Evolutionary conservation across 1,140 invertebrate genomes (phyloP).

Genomic region (Hyphantria cunea): DNA sequence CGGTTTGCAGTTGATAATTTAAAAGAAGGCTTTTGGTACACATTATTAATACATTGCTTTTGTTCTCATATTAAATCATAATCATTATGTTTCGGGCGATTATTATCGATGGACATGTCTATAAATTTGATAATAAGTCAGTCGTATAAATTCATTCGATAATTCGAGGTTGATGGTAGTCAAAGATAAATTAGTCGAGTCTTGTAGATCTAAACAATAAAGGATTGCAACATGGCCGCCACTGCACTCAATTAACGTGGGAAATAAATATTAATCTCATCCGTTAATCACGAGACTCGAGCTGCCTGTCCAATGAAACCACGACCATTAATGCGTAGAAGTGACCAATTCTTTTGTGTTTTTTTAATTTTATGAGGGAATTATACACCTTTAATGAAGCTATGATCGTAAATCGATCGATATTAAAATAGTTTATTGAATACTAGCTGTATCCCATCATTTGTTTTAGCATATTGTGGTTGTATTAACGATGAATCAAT

Average conservation of each 20-base stretch:
- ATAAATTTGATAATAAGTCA: slow-evolving; percentile 12
- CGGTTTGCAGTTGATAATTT: too few species aligned
- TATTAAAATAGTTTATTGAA: too few species aligned
- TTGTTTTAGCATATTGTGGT: too few species aligned
- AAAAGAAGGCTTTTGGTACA: too few species aligned
- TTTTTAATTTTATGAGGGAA: slow-evolving; percentile 29
- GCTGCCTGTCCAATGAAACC: slow-evolving; percentile 19
- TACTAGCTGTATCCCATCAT: too few species aligned
- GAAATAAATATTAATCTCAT: slow-evolving; percentile 35
- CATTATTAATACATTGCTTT: too few species aligned
- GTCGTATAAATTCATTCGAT: slow-evolving; percentile 15
- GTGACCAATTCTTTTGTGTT: slow-evolving; percentile 36
- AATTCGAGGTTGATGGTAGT: slow-evolving; percentile 19
- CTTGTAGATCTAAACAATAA: slow-evolving; percentile 35
- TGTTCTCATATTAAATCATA: too few species aligned
- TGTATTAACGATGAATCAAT: too few species aligned
- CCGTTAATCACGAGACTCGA: slow-evolving; percentile 23
- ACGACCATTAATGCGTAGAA: slow-evolving; percentile 9
- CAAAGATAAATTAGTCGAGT: slow-evolving; percentile 10
- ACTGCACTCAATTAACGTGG: slow-evolving; percentile 41
- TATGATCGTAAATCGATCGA: too few species aligned
- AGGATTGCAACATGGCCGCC: slow-evolving; percentile 32
- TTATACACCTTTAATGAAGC: slow-evolving; percentile 17
- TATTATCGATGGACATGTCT: too few species aligned
- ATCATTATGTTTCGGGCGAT: too few species aligned